Conservation (phyloP, 2,797 vertebrate species). For the Enteromius fasciolatus region DNA sequence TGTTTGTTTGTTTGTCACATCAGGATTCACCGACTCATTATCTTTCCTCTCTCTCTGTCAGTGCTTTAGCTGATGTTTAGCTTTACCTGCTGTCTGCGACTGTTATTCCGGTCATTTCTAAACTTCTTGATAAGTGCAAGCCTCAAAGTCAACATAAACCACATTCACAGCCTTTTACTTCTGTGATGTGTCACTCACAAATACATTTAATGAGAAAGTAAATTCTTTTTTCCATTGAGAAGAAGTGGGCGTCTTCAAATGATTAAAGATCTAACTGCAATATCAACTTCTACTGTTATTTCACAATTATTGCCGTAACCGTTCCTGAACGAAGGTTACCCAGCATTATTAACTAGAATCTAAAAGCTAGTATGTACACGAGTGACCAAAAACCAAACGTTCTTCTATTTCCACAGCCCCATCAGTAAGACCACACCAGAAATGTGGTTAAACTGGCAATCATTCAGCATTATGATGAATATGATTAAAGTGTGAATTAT, state of each 20-base stretch:
- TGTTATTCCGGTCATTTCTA: not conserved
- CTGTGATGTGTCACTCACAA: not conserved
- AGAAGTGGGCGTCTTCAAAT: not conserved
- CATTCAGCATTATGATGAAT: conserved; percentile 3
- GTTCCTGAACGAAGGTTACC: not conserved
- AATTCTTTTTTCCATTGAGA: not conserved
- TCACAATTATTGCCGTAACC: too few species aligned
- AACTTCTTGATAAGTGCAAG: not conserved
- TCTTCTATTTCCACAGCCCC: not conserved
- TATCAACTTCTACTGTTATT: not conserved
- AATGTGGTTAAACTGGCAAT: not conserved
- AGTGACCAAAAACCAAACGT: not conserved
- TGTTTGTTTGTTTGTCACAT: conserved; percentile 8
- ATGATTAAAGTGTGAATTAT: not conserved
- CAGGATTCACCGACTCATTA: conserved; percentile 22
- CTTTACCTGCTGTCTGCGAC: not conserved
- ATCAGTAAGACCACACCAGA: not conserved
- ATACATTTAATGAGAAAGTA: not conserved
- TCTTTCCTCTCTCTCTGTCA: conserved; percentile 18
- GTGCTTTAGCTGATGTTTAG: conserved; percentile 1
- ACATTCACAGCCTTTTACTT: not conserved
- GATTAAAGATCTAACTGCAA: not conserved
- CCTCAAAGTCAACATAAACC: not conserved
- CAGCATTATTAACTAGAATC: not conserved
- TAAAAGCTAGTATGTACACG: not conserved